phyloP scores from a whole-genome alignment of 1,140 invertebrate species.

The Zaprionus lachaisei region DNA sequence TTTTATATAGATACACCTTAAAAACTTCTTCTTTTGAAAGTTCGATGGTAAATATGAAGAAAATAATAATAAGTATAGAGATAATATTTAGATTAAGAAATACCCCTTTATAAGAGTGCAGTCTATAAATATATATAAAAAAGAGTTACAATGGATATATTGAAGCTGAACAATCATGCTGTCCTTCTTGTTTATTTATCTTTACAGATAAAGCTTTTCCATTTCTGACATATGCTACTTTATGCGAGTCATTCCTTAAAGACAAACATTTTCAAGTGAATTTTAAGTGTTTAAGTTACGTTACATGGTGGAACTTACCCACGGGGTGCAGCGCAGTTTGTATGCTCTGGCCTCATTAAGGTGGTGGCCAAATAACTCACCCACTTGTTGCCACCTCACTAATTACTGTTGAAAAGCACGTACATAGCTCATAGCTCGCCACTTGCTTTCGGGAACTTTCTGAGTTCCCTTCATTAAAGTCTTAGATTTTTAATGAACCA shows the following conservation, averaged over 20 bases:
- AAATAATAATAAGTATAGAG: too few species aligned
- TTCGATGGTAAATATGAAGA: too few species aligned
- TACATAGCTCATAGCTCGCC: slow-evolving; percentile 3
- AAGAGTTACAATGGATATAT: neutral
- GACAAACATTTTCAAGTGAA: slow-evolving; percentile 16
- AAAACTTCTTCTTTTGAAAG: too few species aligned
- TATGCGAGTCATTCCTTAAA: slow-evolving; percentile 10
- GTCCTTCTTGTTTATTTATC: slow-evolving; percentile 12
- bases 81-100: too few species aligned
- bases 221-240: slow-evolving; percentile 9
- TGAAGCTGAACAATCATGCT: neutral
- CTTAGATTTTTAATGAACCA: slow-evolving; percentile 14
- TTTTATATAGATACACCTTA: neutral
- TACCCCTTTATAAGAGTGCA: too few species aligned
- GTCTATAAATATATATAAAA: neutral
- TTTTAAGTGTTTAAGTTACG: slow-evolving; percentile 3
- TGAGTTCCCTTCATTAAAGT: slow-evolving; percentile 2
- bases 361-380: neutral
- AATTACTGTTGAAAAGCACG: slow-evolving; percentile 33
- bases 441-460: neutral
- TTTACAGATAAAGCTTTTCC: slow-evolving; percentile 8
- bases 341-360: slow-evolving; percentile 4
- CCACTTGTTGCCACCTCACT: slow-evolving; percentile 34
- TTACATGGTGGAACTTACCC: slow-evolving; percentile 14
- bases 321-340: neutral